These are phyloP conservation scores for Tachystola acroxantha DNA, from an alignment of 2,888 invertebrate species.

Conservation along the genomic window DNA sequence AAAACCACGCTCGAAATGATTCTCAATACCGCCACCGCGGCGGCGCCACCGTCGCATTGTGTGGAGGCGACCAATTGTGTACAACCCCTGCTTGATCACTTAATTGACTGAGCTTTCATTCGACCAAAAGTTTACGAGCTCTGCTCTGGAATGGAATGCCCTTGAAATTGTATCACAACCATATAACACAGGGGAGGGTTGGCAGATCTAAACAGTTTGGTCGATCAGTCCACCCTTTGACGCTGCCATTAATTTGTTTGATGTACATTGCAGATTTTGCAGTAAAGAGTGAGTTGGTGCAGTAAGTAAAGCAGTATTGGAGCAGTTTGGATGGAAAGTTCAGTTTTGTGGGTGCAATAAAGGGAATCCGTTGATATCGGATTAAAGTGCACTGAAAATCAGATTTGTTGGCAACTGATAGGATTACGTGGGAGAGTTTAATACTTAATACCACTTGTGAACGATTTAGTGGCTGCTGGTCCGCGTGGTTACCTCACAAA, in stretches of 20 bases:
- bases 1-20: conserved; percentile 44
- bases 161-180: too few species aligned
- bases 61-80: conserved; percentile 73
- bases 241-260: conserved; percentile 6
- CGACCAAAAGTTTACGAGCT: conserved; percentile 44
- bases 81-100: conserved; percentile 73
- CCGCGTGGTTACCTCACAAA: conserved; percentile 30
- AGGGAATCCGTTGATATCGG: conserved; percentile 40
- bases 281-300: not conserved
- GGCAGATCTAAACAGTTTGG: too few species aligned
- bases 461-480: conserved; percentile 46
- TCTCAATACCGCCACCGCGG: conserved; percentile 37
- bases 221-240: conserved; percentile 25
- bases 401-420: conserved; percentile 68
- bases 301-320: conserved; percentile 13
- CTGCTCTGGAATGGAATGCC: not conserved
- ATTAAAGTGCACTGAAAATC: conserved; percentile 71
- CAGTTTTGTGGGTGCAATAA: conserved; percentile 20
- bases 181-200: too few species aligned
- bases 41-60: conserved; percentile 63
- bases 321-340: conserved; percentile 10
- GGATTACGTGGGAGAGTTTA: conserved; percentile 61
- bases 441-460: conserved; percentile 26
- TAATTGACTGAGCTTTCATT: conserved; percentile 55
- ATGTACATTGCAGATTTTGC: conserved; percentile 24